phyloP scores from a whole-genome alignment of 1,140 invertebrate genomes.

The Bombus sibiricus region DNA sequence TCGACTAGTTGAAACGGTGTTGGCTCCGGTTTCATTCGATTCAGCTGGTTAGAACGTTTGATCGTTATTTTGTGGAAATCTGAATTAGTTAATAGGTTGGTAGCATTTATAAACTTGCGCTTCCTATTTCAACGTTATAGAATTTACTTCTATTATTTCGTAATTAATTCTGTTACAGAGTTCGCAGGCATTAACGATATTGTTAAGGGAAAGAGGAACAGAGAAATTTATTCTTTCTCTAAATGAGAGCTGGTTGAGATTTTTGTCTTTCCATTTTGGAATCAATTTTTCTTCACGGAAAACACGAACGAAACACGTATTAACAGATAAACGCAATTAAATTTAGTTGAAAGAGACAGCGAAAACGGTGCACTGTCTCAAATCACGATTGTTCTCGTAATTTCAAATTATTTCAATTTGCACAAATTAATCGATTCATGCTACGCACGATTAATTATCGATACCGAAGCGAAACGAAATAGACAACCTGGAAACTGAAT shows the following conservation, averaged over 20 bases:
- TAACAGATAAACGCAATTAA: not conserved
- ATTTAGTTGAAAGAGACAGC: too few relatives aligned
- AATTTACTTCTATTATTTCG: not conserved
- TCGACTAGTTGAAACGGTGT: not conserved
- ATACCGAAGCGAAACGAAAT: not conserved
- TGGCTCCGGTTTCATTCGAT: not conserved
- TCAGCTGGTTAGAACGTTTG: not conserved
- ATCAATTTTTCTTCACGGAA: too few relatives aligned
- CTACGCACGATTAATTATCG: not conserved
- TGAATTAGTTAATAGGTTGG: not conserved
- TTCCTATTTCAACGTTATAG: not conserved
- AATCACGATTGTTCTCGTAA: not conserved
- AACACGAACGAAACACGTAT: too few relatives aligned
- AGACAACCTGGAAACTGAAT: not conserved
- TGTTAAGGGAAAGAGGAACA: too few relatives aligned
- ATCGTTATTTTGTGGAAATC: not conserved
- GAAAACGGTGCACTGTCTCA: not conserved
- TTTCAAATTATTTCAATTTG: not conserved
- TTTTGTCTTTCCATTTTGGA: not conserved
- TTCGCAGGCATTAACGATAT: too few relatives aligned
- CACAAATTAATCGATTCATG: not conserved
- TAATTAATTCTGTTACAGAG: too few relatives aligned
- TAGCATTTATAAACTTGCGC: not conserved
- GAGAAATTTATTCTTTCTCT: not conserved
- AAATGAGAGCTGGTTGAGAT: too few relatives aligned